Evolutionary conservation across 1,140 invertebrate genomes (phyloP).

Genomic region (Babylonia areolata): DNA sequence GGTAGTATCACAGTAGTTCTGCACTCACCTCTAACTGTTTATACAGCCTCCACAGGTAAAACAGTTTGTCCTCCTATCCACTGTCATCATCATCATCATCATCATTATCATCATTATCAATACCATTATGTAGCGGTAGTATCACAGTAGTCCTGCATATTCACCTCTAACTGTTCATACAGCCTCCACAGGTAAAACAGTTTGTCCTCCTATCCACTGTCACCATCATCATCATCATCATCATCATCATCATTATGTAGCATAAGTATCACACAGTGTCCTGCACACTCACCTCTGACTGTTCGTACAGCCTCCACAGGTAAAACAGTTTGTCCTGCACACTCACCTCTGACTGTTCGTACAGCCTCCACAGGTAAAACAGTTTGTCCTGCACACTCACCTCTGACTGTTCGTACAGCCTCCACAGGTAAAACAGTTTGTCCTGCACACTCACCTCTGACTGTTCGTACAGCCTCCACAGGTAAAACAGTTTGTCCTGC

Average conservation of each 20-base stretch:
- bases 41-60: slow-evolving; percentile 69
- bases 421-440: slow-evolving; percentile 70
- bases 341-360: slow-evolving; percentile 66
- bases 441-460: slow-evolving; percentile 65
- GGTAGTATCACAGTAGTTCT: slow-evolving; percentile 24
- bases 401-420: slow-evolving; percentile 66
- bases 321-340: no score
- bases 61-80: slow-evolving; percentile 65
- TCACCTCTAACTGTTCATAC: no score
- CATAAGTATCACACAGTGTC: slow-evolving; percentile 25
- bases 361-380: slow-evolving; percentile 67
- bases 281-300: slow-evolving; percentile 62
- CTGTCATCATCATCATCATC: no score
- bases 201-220: no score
- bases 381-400: no score
- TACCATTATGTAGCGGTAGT: no score
- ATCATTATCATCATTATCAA: no score
- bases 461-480: slow-evolving; percentile 69
- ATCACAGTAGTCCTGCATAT: no score
- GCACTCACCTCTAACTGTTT: slow-evolving; percentile 64
- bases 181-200: no score
- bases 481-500: no score
- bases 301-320: slow-evolving; percentile 68
- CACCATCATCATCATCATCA: no score
- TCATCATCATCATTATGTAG: no score